A percentile compares a stretch with the other conserved stretches of the same genome.
These are phyloP conservation scores for Otocyon megalotis DNA, from an alignment of 2,113 vertebrate species.

Conservation along the genomic window DNA sequence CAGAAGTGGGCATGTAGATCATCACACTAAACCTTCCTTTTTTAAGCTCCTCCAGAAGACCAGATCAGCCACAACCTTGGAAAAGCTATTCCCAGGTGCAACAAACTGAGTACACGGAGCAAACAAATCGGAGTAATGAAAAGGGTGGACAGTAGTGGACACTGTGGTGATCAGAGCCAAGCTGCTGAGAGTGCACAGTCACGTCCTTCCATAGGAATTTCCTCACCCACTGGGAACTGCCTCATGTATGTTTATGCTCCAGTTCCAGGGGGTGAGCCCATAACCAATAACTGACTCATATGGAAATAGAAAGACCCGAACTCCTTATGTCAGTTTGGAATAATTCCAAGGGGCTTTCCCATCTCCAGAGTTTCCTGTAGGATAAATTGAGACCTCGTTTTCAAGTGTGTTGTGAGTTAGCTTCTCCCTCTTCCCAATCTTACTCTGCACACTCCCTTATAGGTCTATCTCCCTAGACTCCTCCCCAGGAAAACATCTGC, in stretches of 20 bases:
- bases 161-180: no score
- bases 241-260: background rate
- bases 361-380: background rate
- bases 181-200: background rate
- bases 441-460: background rate
- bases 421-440: background rate
- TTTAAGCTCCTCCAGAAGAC: background rate
- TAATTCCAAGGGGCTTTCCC: background rate
- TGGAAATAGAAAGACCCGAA: background rate
- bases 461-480: background rate
- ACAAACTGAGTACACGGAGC: no score
- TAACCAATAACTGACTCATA: background rate
- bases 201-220: background rate
- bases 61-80: background rate
- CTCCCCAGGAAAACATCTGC: background rate
- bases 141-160: background rate
- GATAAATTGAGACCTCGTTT: no score
- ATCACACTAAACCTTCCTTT: background rate
- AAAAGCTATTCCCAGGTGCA: background rate
- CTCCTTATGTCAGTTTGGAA: background rate
- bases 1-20: no score
- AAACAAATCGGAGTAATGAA: no score
- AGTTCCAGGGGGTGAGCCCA: background rate
- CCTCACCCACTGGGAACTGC: background rate
- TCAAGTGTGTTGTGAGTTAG: background rate